Evolutionary conservation across 2,797 vertebrate species (phyloP).

Genomic region (Artibeus lituratus): DNA sequence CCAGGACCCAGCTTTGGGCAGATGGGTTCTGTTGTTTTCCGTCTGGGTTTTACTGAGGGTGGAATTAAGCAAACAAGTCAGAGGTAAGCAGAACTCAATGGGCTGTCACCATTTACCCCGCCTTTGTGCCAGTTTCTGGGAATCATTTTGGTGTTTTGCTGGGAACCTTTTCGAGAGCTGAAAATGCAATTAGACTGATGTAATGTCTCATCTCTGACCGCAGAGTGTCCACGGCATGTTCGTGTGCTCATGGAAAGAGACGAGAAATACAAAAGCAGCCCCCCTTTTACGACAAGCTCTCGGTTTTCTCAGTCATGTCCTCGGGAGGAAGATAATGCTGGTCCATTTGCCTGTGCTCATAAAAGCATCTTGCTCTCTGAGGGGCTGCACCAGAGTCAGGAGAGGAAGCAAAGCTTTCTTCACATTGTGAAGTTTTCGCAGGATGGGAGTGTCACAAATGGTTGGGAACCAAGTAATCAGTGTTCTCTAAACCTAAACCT

Average conservation of each 20-base stretch:
- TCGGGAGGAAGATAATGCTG: not conserved
- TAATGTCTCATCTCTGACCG: not conserved
- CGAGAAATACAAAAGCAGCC: not conserved
- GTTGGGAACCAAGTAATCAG: not conserved
- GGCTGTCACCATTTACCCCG: not conserved
- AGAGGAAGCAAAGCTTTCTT: not conserved
- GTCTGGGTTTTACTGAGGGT: conserved; percentile 18
- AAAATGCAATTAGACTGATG: not conserved
- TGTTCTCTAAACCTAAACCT: not conserved
- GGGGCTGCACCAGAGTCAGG: not conserved
- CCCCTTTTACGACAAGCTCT: not conserved
- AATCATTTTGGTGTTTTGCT: not conserved
- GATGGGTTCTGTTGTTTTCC: not conserved
- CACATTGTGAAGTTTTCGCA: not conserved
- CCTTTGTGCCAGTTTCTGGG: not conserved
- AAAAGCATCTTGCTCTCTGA: not conserved
- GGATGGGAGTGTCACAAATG: not conserved
- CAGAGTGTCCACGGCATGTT: not conserved
- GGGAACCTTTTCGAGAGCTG: not conserved
- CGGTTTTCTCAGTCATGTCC: not conserved
- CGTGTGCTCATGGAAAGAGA: not conserved
- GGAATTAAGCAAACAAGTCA: not conserved
- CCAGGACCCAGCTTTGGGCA: not conserved
- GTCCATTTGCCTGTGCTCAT: too few relatives aligned
- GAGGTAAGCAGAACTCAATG: not conserved